These are phyloP conservation scores for Bombus haemorrhoidalis DNA, from an alignment of 1,140 invertebrate genomes.

Conservation along the genomic window DNA sequence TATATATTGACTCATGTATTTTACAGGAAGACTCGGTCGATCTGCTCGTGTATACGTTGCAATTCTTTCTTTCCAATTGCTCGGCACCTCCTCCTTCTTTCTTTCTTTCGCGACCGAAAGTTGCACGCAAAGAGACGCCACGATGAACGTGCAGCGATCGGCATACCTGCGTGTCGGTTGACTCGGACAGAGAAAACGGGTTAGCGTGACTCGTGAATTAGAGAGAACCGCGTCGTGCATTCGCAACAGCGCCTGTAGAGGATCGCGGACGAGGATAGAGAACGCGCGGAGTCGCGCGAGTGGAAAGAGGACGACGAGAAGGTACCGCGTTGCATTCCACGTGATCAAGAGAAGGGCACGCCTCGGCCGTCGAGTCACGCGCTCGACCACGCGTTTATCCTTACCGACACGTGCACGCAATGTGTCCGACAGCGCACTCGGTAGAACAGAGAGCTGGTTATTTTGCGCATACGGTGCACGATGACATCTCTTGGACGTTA, in stretches of 20 bases:
- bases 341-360: constrained; percentile 78
- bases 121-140: constrained; percentile 12
- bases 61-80: neutral
- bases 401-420: constrained; percentile 69
- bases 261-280: neutral
- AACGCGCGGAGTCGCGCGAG: constrained; percentile 9
- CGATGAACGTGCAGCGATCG: constrained; percentile 14
- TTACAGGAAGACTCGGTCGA: neutral
- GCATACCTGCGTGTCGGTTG: constrained; percentile 42
- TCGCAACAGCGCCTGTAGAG: neutral
- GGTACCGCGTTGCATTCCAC: constrained; percentile 78
- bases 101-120: constrained; percentile 1
- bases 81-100: neutral
- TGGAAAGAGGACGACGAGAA: constrained; percentile 11
- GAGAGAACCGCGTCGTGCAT: constrained; percentile 30
- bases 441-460: constrained; percentile 35
- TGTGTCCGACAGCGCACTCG: constrained; percentile 37
- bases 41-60: too few relatives aligned
- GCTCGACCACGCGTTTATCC: constrained; percentile 75
- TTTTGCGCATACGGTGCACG: constrained; percentile 39
- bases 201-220: constrained; percentile 43
- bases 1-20: neutral
- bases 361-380: constrained; percentile 76
- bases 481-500: constrained; percentile 55
- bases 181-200: constrained; percentile 43